A percentile compares a stretch with the other conserved stretches of the same genome.
These are phyloP conservation scores for Zaprionus tsacasi DNA, from an alignment of 1,140 invertebrate species.

Conservation along the genomic window DNA sequence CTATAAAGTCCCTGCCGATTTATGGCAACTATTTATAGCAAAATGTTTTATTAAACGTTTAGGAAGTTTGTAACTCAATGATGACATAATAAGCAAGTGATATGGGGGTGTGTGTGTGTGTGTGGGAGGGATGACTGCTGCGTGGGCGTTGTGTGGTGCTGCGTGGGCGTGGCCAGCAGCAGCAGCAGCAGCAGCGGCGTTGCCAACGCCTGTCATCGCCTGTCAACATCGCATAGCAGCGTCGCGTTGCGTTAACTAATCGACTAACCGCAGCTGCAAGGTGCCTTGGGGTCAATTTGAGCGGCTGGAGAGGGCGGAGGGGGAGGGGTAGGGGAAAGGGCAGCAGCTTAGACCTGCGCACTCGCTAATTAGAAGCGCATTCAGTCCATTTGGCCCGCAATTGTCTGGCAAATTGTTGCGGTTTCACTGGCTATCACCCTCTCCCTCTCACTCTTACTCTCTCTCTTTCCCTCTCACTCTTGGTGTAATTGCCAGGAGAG, in stretches of 20 bases:
- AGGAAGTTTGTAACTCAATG: neutral
- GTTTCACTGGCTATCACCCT: neutral
- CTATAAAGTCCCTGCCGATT: neutral
- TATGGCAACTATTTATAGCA: neutral
- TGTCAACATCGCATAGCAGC: conserved; percentile 37
- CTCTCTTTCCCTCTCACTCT: neutral
- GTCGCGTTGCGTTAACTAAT: conserved; percentile 43
- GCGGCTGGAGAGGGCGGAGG: neutral
- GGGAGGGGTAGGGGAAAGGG: no score
- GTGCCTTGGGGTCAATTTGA: conserved; percentile 4
- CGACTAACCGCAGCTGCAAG: conserved; percentile 19
- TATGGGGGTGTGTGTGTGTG: neutral
- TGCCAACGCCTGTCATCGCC: conserved; percentile 60
- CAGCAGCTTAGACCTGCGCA: neutral
- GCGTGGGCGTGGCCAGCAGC: neutral
- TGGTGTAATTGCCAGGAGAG: conserved; percentile 38
- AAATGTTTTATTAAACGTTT: neutral
- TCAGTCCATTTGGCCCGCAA: conserved; percentile 39
- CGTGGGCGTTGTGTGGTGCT: conserved; percentile 4
- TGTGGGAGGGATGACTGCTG: no score
- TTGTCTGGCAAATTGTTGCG: conserved; percentile 33
- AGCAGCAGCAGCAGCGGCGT: neutral
- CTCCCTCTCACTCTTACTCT: neutral
- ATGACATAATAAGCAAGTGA: conserved; percentile 18
- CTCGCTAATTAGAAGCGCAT: conserved; percentile 55